These are phyloP conservation scores for Mola mola DNA, from an alignment of 2,113 vertebrate genomes.

Conservation along the genomic window DNA sequence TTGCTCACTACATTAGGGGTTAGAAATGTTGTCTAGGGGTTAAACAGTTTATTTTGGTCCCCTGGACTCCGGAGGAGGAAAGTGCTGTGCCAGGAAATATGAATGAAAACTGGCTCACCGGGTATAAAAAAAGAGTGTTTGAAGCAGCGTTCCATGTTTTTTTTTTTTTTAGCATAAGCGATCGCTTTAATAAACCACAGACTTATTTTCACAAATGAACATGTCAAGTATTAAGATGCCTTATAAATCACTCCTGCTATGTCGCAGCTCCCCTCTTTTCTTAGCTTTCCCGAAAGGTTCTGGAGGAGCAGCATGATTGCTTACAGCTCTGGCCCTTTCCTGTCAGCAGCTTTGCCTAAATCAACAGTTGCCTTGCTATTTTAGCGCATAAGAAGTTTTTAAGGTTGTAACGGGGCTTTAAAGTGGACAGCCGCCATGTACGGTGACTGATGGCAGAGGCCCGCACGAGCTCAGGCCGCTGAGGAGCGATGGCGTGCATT, in stretches of 20 bases:
- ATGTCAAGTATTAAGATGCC: conserved; percentile 70
- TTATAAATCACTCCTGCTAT: conserved; percentile 66
- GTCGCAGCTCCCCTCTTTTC: conserved; percentile 35
- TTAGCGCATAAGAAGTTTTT: conserved; percentile 52
- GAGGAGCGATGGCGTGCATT: conserved; percentile 45
- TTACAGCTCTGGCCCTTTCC: conserved; percentile 50
- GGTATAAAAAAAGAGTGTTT: conserved; percentile 50
- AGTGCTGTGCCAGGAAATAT: conserved; percentile 69
- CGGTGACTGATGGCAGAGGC: conserved; percentile 56
- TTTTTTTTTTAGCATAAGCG: conserved; percentile 57
- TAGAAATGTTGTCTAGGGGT: conserved; percentile 44
- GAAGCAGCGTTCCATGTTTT: conserved; percentile 56
- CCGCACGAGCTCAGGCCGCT: conserved; percentile 9
- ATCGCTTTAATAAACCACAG: conserved; percentile 69
- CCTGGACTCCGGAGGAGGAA: conserved; percentile 32
- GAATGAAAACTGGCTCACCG: conserved; percentile 61
- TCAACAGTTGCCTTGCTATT: conserved; percentile 63
- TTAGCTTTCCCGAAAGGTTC: conserved; percentile 31
- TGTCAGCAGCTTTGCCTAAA: conserved; percentile 50
- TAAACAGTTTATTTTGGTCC: conserved; percentile 68
- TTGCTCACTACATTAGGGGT: conserved; percentile 32
- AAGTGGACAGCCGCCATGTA: conserved; percentile 59
- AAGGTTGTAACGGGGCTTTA: conserved; percentile 55
- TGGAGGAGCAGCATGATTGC: conserved; percentile 54
- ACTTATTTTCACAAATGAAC: conserved; percentile 73